phyloP scores from a whole-genome alignment of 2,113 vertebrate species.

The Puffinus mauretanicus region DNA sequence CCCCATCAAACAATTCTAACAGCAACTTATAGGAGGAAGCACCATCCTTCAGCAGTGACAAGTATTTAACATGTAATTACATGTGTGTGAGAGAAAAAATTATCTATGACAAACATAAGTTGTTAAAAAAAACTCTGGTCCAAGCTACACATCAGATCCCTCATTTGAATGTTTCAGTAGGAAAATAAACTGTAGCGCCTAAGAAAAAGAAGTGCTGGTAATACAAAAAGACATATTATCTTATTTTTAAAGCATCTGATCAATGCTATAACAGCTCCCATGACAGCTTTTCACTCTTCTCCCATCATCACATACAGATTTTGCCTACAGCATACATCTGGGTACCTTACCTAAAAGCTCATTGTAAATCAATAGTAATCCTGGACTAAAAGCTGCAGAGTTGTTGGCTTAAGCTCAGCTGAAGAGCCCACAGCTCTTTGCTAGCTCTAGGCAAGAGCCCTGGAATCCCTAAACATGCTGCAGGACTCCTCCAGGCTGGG shows the following conservation, averaged over 20 bases:
- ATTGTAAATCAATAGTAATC: neutral
- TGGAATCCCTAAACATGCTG: neutral
- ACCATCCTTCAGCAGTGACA: neutral
- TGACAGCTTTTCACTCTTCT: neutral
- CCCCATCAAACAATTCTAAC: neutral
- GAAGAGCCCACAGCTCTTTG: neutral
- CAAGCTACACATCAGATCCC: neutral
- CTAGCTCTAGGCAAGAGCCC: neutral
- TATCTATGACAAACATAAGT: fast-evolving
- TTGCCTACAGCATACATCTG: neutral
- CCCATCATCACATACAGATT: neutral
- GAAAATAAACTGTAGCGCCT: neutral
- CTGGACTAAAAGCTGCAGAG: neutral
- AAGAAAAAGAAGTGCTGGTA: neutral
- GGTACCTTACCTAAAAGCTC: neutral
- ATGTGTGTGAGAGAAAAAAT: fast-evolving
- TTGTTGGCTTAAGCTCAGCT: neutral
- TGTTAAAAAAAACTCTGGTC: neutral
- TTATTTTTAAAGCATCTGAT: neutral
- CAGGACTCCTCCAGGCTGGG: neutral
- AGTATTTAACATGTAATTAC: fast-evolving
- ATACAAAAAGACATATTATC: neutral
- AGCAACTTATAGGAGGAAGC: neutral
- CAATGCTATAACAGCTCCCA: neutral
- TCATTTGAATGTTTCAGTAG: neutral